Evolutionary conservation across 2,797 vertebrate genomes (phyloP).

Genomic region (Cottoperca gobio): DNA sequence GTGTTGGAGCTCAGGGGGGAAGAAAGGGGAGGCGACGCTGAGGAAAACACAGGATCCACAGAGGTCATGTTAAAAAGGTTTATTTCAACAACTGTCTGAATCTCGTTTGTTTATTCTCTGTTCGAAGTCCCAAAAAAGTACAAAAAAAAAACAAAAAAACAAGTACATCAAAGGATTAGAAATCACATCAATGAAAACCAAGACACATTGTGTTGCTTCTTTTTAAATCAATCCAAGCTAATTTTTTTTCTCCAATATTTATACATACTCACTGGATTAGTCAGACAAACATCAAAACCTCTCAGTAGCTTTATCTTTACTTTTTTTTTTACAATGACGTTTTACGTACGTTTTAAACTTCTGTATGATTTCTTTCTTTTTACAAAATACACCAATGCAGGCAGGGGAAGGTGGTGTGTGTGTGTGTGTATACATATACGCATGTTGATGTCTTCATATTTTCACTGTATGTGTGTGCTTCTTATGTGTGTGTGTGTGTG

Average conservation of each 20-base stretch:
- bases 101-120: conserved; percentile 79
- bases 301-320: conserved; percentile 79
- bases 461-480: conserved; percentile 52
- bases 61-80: conserved; percentile 91
- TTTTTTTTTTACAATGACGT: conserved; percentile 76
- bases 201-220: conserved; percentile 86
- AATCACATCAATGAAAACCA: conserved; percentile 92
- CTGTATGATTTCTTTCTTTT: conserved; percentile 86
- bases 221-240: conserved; percentile 85
- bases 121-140: conserved; percentile 94
- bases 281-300: conserved; percentile 89
- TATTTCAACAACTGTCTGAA: conserved; percentile 93
- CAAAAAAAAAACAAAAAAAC: conserved; percentile 88
- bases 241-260: conserved; percentile 83
- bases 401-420: conserved; percentile 83
- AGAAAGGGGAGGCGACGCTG: conserved; percentile 16
- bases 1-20: conserved; percentile 16
- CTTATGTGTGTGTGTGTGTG: conserved; percentile 36
- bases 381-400: conserved; percentile 98
- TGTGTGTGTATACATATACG: conserved; percentile 53
- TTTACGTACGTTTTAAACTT: conserved; percentile 83
- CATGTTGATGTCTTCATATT: conserved; percentile 49
- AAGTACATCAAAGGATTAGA: conserved; percentile 93
- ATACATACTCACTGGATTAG: conserved; percentile 90
- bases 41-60: conserved; percentile 74